Percentiles rank a stretch among this genome's conserved stretches.
These are phyloP conservation scores for Drosophila jambulina DNA, from an alignment of 1,140 invertebrate genomes.

Conservation along the genomic window DNA sequence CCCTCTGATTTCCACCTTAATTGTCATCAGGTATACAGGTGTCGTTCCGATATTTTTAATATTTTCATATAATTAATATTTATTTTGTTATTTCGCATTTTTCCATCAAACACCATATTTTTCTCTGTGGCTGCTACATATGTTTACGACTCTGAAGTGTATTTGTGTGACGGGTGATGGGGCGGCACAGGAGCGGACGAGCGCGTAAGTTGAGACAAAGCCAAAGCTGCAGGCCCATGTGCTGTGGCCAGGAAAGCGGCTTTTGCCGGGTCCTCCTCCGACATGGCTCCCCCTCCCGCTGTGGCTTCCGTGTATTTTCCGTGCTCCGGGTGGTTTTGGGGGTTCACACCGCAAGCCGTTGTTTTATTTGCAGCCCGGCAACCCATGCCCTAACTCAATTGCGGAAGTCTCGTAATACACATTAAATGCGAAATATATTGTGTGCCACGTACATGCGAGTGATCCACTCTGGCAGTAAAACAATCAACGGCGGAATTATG, in stretches of 20 bases:
- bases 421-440: constrained; percentile 37
- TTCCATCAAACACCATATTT: background rate
- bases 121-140: constrained; percentile 18
- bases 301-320: background rate
- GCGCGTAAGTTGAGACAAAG: constrained; percentile 59
- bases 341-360: constrained; percentile 42
- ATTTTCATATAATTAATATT: background rate
- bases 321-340: constrained; percentile 1
- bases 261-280: constrained; percentile 9
- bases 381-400: constrained; percentile 42
- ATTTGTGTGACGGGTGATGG: constrained; percentile 7
- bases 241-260: constrained; percentile 50
- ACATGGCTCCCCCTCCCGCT: background rate
- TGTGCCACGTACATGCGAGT: constrained; percentile 21
- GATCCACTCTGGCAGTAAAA: constrained; percentile 4
- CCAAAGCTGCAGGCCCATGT: constrained; percentile 50
- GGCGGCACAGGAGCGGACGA: constrained; percentile 42
- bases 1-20: background rate
- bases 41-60: no score
- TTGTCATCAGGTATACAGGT: background rate
- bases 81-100: background rate
- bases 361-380: constrained; percentile 40
- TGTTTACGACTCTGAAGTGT: constrained; percentile 25
- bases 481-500: background rate
- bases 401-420: constrained; percentile 39